Evolutionary conservation across 2,113 vertebrate species (phyloP), one percentile per base, ranked within the genome.

Genomic region (Heteronetta atricapilla): DNA sequence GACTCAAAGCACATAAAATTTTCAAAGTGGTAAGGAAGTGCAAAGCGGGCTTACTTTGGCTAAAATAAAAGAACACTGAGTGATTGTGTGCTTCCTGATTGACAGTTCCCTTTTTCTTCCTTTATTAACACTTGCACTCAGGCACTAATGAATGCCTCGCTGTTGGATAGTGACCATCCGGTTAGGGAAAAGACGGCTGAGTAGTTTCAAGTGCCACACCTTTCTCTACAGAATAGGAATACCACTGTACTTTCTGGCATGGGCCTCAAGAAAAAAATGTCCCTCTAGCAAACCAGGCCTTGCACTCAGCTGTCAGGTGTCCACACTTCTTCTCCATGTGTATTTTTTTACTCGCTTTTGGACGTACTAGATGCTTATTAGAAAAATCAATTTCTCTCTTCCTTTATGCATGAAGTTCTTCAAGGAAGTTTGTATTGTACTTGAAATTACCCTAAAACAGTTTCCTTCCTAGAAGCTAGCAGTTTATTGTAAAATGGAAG

Each of bases 1-100:
- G 87, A 96, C 74, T 97, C 91, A 83, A 94, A 59, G 74, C 62
- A 46, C 84, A 56, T 42, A 72, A 6, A 42, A 79, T 74, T 72
- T 59, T 78, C 78, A 72, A 68, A 87, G 85, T 0, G 2, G 83
- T 73, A 94, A 86, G 58, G 78, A 93, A 78, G 70, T 82, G 46
- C 66, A 89, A 87, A 90, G 63, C 80, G 77, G 59, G 31, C 63
- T 96, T 88, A 50, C 83, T 92, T 52, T 81, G 88, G 48, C 53
- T 84, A n/a, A 73, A 93, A 81, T 66, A 72, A 95, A 59, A 79
- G 63, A 91, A 56, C 52, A 23, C 38, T 40, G 25, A 2, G 1
- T 52, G 86, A 62, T 72, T 1, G 0, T 46, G 29, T 82, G 64
- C 64, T 79, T 89, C 70, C 79, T 73, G 80, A 74, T 4, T 70